These are phyloP conservation scores for Macropis europaea DNA, from an alignment of 2,888 invertebrate species.

Conservation along the genomic window DNA sequence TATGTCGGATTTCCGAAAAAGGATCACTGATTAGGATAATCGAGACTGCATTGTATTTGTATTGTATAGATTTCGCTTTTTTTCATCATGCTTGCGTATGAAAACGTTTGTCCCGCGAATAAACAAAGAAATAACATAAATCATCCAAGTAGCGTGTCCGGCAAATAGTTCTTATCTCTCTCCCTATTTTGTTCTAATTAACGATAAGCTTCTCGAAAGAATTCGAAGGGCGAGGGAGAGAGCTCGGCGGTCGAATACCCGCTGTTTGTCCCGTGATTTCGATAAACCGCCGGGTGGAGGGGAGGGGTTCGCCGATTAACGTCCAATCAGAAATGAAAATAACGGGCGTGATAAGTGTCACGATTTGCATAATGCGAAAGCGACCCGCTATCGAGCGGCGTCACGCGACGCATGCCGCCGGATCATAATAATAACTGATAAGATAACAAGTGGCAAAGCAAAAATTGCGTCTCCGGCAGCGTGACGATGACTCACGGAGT, in stretches of 20 bases:
- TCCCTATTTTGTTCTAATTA: too few species aligned
- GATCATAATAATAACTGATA: constrained; percentile 28
- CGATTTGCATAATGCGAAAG: constrained; percentile 36
- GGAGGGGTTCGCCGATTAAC: neutral
- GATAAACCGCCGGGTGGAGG: neutral
- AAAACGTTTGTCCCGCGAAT: too few species aligned
- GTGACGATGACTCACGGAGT: constrained; percentile 30
- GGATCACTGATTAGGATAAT: too few species aligned
- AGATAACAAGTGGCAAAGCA: constrained; percentile 10
- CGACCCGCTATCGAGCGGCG: constrained; percentile 11
- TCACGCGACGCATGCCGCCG: constrained; percentile 25
- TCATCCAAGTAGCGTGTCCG: too few species aligned
- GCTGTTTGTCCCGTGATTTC: constrained; percentile 10
- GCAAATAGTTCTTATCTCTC: too few species aligned
- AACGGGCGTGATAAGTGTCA: constrained; percentile 12
- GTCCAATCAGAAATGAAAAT: constrained; percentile 13
- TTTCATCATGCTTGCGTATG: too few species aligned
- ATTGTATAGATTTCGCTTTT: too few species aligned
- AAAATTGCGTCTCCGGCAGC: constrained; percentile 16
- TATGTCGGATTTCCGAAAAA: too few species aligned
- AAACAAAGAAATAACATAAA: too few species aligned
- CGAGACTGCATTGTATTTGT: too few species aligned
- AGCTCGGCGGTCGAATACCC: neutral
- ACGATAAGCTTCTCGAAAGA: too few species aligned
- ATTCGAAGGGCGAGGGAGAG: too few species aligned